Evolutionary conservation across 2,888 invertebrate species (phyloP), one percentile per base, ranked within the genome.

Genomic region (Plebejus anna): DNA sequence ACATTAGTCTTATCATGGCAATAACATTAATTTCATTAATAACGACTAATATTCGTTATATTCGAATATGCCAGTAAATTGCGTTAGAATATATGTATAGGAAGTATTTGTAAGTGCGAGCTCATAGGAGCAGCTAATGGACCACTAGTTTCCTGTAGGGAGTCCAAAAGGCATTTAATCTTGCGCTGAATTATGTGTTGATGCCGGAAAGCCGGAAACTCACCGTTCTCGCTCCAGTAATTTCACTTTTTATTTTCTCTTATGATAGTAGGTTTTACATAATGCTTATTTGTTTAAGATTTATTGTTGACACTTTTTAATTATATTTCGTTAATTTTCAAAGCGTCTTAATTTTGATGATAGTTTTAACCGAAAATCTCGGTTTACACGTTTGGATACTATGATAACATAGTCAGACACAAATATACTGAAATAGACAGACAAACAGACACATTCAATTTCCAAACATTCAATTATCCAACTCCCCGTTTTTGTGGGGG

Each of bases 91-190:
- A 51, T 55, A 73, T 55, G 32, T 73, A 9, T 76, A 78, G 76
- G 75, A 51, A 70, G 77, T 79, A 78, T 78, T 78, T 78, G 22
- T 22, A 22, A 0, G 22, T 22, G 22, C 22, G 22, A 22, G 22
- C 22, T 22, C 22, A 22, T 22, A 78, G 78, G 84, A 84, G 84
- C 86, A 87, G 88, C 88, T 91, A 90, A 92, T 90, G 88, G 88
- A 87, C 87, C 85, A 79, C 84, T 87, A 87, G 86, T 85, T 87
- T 92, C 90, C 92, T 87, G 87, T 82, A 83, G 87, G 88, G 85
- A 86, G 88, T 88, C 88, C 88, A 88, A 89, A 88, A 87, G 90
- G 90, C 90, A 91, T 92, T 92, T 91, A 92, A 92, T 93, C 91
- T 91, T 88, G 83, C 83, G 84, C 83, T 91, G 90, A 92, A 89